A percentile compares a stretch with the other conserved stretches of the same genome.
These are phyloP conservation scores for Pomatorhinus ruficollis DNA, from an alignment of 2,113 vertebrate genomes.

Conservation along the genomic window DNA sequence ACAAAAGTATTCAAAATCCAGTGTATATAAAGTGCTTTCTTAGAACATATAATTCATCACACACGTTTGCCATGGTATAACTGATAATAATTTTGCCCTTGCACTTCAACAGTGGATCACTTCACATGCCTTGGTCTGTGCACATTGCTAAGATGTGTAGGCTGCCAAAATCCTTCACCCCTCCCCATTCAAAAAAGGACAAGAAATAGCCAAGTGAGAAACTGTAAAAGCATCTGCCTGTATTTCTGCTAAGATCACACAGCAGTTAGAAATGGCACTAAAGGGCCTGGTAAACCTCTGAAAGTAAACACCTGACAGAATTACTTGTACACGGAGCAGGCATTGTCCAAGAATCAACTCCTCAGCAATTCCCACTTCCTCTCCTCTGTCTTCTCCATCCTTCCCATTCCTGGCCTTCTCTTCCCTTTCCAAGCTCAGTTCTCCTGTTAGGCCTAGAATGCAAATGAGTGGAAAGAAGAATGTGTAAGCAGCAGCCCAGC, in stretches of 20 bases:
- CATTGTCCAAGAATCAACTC: neutral
- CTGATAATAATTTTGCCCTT: constrained; percentile 76
- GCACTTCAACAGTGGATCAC: neutral
- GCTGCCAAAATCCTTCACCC: neutral
- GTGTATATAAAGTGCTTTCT: constrained; percentile 72
- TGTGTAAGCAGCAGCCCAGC: neutral
- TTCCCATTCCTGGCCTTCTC: neutral
- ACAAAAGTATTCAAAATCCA: constrained; percentile 71
- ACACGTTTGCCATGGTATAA: constrained; percentile 72
- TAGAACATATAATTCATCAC: constrained; percentile 80
- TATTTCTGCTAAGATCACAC: neutral
- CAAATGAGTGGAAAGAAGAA: neutral
- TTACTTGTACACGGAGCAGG: neutral
- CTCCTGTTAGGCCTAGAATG: neutral
- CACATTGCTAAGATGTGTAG: neutral
- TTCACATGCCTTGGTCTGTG: neutral
- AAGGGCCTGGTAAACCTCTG: neutral
- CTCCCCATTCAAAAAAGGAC: neutral
- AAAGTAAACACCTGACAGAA: neutral
- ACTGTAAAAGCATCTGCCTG: neutral
- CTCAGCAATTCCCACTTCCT: neutral
- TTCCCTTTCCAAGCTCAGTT: neutral
- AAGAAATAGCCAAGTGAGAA: neutral
- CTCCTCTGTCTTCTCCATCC: neutral
- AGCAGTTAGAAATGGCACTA: neutral